These are phyloP conservation scores for Amniataba percoides DNA, from an alignment of 2,797 vertebrate species.

Conservation along the genomic window DNA sequence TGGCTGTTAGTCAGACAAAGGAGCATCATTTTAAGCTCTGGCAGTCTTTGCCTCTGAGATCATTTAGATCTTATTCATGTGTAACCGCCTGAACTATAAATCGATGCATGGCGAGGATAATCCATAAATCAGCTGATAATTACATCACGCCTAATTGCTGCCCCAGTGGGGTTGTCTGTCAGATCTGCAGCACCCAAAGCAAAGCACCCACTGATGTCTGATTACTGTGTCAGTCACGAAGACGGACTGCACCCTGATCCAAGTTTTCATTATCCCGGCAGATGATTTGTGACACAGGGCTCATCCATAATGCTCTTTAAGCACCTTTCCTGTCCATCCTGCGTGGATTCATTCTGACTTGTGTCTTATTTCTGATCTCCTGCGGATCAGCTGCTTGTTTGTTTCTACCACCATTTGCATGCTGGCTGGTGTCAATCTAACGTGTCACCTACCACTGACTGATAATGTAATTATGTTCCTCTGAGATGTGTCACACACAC, in stretches of 20 bases:
- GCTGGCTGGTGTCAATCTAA: not conserved
- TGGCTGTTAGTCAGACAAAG: constrained; percentile 36
- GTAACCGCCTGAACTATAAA: not conserved
- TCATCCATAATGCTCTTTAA: not conserved
- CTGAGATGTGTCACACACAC: constrained; percentile 18
- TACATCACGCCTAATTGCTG: constrained; percentile 31
- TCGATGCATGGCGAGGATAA: constrained; percentile 4
- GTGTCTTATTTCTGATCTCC: not conserved
- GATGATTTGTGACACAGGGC: not conserved
- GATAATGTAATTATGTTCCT: constrained; percentile 13
- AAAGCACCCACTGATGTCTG: constrained; percentile 40
- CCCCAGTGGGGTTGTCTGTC: constrained; percentile 22
- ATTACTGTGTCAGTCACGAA: constrained; percentile 66
- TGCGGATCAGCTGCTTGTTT: not conserved
- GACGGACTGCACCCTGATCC: constrained; percentile 33
- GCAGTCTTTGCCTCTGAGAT: not conserved
- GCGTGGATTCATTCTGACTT: not conserved
- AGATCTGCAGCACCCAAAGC: constrained; percentile 55
- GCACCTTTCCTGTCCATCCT: not conserved
- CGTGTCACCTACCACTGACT: not conserved
- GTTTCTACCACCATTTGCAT: not conserved
- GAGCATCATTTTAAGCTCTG: not conserved
- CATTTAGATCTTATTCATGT: not conserved
- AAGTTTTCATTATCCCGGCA: constrained; percentile 51
- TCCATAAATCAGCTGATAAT: constrained; percentile 29